These are phyloP conservation scores for Xiphophorus maculatus DNA, from an alignment of 2,113 vertebrate species.

Conservation along the genomic window DNA sequence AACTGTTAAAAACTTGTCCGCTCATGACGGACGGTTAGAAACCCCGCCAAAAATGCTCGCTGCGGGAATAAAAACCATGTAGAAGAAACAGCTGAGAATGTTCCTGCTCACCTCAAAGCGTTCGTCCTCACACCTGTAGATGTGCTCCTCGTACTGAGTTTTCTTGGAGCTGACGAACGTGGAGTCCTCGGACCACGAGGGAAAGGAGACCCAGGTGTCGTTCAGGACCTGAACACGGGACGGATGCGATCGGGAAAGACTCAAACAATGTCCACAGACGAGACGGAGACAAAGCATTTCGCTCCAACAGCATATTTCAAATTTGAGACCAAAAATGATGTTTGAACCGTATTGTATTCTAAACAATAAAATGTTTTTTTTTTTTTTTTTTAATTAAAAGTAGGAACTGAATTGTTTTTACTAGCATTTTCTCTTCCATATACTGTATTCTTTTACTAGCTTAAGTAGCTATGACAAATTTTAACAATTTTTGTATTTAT, in stretches of 20 bases:
- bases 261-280: neutral
- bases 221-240: conserved; percentile 88
- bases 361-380: no score
- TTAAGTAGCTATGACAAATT: no score
- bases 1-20: neutral
- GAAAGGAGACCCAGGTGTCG: conserved; percentile 99
- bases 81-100: neutral
- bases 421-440: no score
- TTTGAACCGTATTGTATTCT: no score
- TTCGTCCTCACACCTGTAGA: conserved; percentile 98
- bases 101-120: conserved; percentile 90
- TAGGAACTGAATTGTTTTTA: no score
- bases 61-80: neutral
- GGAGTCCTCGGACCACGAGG: conserved; percentile 98
- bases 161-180: conserved; percentile 99
- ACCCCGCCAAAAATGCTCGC: no score
- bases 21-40: neutral
- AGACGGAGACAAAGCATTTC: neutral
- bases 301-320: no score
- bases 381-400: no score
- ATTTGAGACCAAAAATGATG: no score
- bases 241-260: neutral
- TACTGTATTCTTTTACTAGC: no score
- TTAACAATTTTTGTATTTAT: no score
- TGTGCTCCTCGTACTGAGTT: conserved; percentile 98